Percentiles rank a stretch among this genome's conserved stretches.
Conservation (phyloP, 2,888 invertebrate species). For the Drosophila meridionalis region DNA sequence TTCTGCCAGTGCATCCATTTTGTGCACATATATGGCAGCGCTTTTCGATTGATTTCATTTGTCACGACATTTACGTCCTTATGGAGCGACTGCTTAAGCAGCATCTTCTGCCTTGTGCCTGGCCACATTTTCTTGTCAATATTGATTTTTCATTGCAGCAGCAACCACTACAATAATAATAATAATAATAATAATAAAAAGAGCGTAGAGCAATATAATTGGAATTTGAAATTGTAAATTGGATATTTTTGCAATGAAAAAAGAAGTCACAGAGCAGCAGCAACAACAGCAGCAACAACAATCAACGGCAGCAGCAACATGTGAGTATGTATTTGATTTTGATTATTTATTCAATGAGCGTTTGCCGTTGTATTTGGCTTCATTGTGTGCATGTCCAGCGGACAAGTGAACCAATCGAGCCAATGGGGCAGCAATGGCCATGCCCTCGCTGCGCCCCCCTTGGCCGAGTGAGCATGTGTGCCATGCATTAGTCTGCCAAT, state of each 20-base stretch:
- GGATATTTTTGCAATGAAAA: slow-evolving; percentile 69
- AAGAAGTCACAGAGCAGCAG: slow-evolving; percentile 40
- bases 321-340: slow-evolving; percentile 47
- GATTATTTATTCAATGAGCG: slow-evolving; percentile 79
- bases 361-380: slow-evolving; percentile 69
- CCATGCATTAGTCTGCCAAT: slow-evolving; percentile 61
- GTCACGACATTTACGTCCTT: slow-evolving; percentile 38
- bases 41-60: slow-evolving; percentile 52
- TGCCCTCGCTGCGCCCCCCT: not conserved
- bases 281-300: slow-evolving; percentile 22
- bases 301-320: slow-evolving; percentile 16
- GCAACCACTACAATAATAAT: slow-evolving; percentile 24
- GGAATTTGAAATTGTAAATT: slow-evolving; percentile 79
- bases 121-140: slow-evolving; percentile 67
- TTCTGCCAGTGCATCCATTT: slow-evolving; percentile 8
- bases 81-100: slow-evolving; percentile 32
- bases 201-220: slow-evolving; percentile 76
- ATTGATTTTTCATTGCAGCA: slow-evolving; percentile 73
- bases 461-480: slow-evolving; percentile 48
- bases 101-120: slow-evolving; percentile 27
- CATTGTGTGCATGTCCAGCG: slow-evolving; percentile 64
- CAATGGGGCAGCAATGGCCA: slow-evolving; percentile 39
- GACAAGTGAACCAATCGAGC: slow-evolving; percentile 40
- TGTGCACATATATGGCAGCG: slow-evolving; percentile 23
- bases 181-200: slow-evolving; percentile 69